Evolutionary conservation across 2,113 vertebrate species (phyloP).

Genomic region (Corythornis madagascariensis): DNA sequence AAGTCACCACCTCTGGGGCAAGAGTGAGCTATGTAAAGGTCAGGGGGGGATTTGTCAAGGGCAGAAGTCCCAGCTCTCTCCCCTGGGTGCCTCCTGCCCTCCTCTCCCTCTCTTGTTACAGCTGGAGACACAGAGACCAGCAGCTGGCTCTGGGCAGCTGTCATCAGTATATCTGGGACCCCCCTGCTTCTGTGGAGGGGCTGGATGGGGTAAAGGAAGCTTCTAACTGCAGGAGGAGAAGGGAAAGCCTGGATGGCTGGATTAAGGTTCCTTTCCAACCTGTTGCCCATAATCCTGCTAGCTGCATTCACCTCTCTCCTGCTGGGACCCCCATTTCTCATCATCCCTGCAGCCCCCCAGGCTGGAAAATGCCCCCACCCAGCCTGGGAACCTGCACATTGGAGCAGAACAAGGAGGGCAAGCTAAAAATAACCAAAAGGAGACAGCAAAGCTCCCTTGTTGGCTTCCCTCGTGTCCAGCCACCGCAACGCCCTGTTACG

Average conservation of each 20-base stretch:
- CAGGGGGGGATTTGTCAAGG: rapidly evolving
- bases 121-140: rapidly evolving
- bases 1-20: neutral
- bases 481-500: rapidly evolving
- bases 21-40: neutral
- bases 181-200: neutral
- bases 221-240: neutral
- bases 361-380: neutral
- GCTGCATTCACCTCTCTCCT: neutral
- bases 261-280: neutral
- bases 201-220: neutral
- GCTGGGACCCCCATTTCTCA: neutral
- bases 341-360: neutral
- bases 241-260: neutral
- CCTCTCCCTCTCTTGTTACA: neutral
- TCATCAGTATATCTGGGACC: rapidly evolving
- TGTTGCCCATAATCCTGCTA: neutral
- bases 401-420: neutral
- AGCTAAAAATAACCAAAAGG: neutral
- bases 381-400: neutral
- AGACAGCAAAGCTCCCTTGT: neutral
- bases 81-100: neutral
- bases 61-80: rapidly evolving
- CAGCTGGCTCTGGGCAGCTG: neutral
- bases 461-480: neutral